Conservation (phyloP, 30 jellyfish, hydroid and myxozoan genomes). For the Cassiopea andromeda region DNA sequence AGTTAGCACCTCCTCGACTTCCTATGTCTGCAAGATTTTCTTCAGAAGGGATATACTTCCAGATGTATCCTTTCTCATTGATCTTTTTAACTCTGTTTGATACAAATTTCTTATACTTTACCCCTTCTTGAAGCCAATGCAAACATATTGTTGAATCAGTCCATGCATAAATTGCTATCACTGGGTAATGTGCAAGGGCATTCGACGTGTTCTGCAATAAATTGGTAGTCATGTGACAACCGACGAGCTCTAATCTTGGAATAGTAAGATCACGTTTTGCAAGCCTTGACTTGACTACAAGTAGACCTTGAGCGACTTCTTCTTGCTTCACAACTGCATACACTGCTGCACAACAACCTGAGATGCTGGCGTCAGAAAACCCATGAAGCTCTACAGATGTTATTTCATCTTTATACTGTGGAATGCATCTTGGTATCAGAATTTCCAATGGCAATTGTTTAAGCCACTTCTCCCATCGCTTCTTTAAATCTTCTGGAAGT, state of each 20-base stretch:
- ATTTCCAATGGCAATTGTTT: constrained; percentile 37
- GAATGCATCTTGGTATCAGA: constrained; percentile 67
- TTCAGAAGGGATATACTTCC: no score
- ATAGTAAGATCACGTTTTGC: constrained; percentile 69
- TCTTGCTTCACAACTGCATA: constrained; percentile 70
- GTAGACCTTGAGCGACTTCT: constrained; percentile 32
- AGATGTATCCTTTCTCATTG: no score
- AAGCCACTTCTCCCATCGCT: constrained; percentile 68
- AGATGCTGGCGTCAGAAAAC: constrained; percentile 79
- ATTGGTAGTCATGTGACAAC: constrained; percentile 72
- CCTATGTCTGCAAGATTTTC: no score
- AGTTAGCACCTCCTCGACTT: no score
- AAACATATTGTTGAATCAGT: constrained; percentile 10
- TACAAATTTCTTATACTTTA: no score
- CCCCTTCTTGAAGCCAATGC: neutral
- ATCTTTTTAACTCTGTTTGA: no score
- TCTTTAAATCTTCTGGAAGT: constrained; percentile 44
- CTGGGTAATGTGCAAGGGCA: constrained; percentile 33
- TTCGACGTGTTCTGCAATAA: constrained; percentile 31
- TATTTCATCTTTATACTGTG: constrained; percentile 14
- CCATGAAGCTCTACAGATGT: constrained; percentile 60
- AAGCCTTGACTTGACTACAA: constrained; percentile 65
- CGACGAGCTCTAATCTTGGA: constrained; percentile 75
- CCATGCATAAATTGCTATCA: constrained; percentile 52
- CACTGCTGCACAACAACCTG: constrained; percentile 69